Evolutionary conservation across 1,140 invertebrate genomes (phyloP), one percentile per base, ranked within the genome.

Genomic region (Luehdorfia chinensis): DNA sequence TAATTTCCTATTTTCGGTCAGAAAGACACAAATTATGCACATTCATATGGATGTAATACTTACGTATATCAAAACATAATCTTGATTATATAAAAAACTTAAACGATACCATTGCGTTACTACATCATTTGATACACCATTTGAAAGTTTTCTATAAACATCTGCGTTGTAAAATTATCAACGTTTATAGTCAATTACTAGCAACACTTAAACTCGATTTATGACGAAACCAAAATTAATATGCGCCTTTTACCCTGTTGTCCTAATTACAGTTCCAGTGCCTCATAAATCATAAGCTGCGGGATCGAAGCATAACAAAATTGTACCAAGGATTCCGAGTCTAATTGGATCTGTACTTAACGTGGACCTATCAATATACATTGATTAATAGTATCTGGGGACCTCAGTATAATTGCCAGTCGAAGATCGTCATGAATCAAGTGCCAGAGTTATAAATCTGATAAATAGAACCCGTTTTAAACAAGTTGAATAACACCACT

Each of bases 301-400:
- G 39, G 49, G 46, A 59, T 64, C 57, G 47, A 56, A 50, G 54
- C 62, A 66, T 55, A 71, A 75, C 55, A 61, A 75, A 80, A 73
- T 77, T 75, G 74, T 75, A 69, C 59, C 58, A 73, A 77, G 77
- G 71, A 80, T 76, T 69, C 65, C 57, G 36, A 49, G 18, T 70
- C 66, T 84, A 81, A 84, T 84, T 85, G 79, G 77, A 72, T 80
- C 66, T 71, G 73, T 80, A 70, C 66, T 59, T 69, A 76, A 59
- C 59, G 60, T 64, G 64, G 55, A 74, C 64, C 78, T 83, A 85
- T 84, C 81, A 78, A 80, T 85, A 83, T 77, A 66, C 51, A 66
- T 70, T 85, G 81, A 85, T 85, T 85, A 80, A 85, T 85, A 75
- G 68, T 75, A 85, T 81, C 60, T 53, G 57, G 64, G 58, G 62